These are phyloP conservation scores for Frankliniella fusca DNA, from an alignment of 2,888 invertebrate genomes.

Conservation along the genomic window DNA sequence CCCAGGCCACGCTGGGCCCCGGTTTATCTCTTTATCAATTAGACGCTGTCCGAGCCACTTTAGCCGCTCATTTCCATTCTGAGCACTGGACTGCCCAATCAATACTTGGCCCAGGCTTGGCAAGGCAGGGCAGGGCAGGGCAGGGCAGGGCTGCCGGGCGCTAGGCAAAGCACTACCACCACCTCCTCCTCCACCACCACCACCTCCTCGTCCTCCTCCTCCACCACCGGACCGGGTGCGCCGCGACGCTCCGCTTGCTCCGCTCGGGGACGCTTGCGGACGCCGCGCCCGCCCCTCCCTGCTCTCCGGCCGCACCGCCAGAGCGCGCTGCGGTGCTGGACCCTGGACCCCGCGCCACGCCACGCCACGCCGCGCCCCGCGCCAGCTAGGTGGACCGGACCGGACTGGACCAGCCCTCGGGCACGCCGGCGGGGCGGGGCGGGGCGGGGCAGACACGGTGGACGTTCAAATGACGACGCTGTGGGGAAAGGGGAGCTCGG, in stretches of 20 bases:
- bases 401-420: neutral
- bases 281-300: neutral
- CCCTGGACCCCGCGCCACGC: neutral
- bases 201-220: neutral
- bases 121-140: neutral
- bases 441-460: neutral
- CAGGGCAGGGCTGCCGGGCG: too few relatives aligned
- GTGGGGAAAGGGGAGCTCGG: too few relatives aligned
- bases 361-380: neutral
- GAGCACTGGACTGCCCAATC: neutral
- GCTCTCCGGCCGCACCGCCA: neutral
- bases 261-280: neutral
- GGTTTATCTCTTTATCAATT: constrained; percentile 26
- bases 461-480: neutral
- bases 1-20: neutral
- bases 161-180: too few relatives aligned
- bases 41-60: constrained; percentile 25
- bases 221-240: too few relatives aligned
- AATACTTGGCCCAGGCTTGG: neutral
- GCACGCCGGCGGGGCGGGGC: neutral
- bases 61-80: constrained; percentile 19
- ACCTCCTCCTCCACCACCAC: neutral
- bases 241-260: neutral
- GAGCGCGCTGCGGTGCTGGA: neutral
- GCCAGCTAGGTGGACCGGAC: too few relatives aligned